Conservation (phyloP, 1,140 invertebrate species). For the Melipona quadrifasciata region DNA sequence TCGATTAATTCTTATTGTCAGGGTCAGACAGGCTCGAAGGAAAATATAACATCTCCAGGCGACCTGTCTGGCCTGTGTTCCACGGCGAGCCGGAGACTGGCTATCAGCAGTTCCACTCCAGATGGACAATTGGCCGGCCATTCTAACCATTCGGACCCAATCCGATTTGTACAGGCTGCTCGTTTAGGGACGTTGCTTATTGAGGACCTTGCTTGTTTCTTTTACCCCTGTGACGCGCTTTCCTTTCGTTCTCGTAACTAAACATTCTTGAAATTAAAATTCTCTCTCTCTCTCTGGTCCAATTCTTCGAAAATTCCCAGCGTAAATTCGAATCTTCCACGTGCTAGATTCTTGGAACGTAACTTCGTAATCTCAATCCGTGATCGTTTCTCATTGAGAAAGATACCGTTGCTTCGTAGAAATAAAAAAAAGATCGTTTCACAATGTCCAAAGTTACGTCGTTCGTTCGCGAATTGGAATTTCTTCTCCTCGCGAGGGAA, state of each 20-base stretch:
- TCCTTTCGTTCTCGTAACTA: not conserved
- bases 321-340: no score
- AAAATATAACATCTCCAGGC: slow-evolving; percentile 59
- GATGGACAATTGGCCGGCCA: slow-evolving; percentile 60
- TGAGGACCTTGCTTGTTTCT: not conserved
- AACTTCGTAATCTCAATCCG: no score
- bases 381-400: no score
- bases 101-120: slow-evolving; percentile 62
- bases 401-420: no score
- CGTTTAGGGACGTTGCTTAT: slow-evolving; percentile 42
- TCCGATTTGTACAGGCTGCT: slow-evolving; percentile 39
- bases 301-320: no score
- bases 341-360: no score
- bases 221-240: not conserved
- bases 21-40: slow-evolving; percentile 53
- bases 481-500: not conserved
- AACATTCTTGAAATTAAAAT: no score
- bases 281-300: no score
- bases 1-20: slow-evolving; percentile 74
- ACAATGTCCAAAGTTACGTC: no score
- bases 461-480: no score
- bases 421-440: no score
- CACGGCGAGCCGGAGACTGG: slow-evolving; percentile 44
- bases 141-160: slow-evolving; percentile 51
- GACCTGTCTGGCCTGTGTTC: slow-evolving; percentile 45